Evolutionary conservation across 2,888 invertebrate species (phyloP).

Genomic region (Ormia ochracea): DNA sequence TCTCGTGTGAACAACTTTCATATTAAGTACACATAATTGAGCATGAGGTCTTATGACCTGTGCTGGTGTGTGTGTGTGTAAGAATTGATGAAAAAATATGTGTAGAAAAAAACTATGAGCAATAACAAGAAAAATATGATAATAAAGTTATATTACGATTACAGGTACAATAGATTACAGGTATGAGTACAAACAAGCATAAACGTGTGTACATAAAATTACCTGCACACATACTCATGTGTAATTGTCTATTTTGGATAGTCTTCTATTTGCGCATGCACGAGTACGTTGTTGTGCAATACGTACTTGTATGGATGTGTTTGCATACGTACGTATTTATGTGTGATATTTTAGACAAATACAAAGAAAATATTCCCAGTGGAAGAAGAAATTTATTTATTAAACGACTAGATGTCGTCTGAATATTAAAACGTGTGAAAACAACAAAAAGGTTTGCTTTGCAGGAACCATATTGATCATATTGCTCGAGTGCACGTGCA

Average conservation of each 20-base stretch:
- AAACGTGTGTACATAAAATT: neutral
- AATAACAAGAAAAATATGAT: neutral
- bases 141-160: slow-evolving; percentile 25
- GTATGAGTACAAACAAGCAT: neutral
- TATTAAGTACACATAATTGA: neutral
- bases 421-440: slow-evolving; percentile 29
- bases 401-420: slow-evolving; percentile 23
- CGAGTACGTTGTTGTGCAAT: too few species aligned
- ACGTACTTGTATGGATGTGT: neutral
- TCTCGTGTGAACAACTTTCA: neutral
- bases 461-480: neutral
- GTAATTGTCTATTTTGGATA: neutral
- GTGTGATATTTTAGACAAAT: neutral
- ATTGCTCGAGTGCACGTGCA: neutral
- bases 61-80: neutral
- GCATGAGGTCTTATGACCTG: slow-evolving; percentile 10
- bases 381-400: neutral
- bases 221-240: neutral
- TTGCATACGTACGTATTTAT: neutral
- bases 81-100: neutral
- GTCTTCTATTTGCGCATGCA: slow-evolving; percentile 26
- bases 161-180: slow-evolving; percentile 8
- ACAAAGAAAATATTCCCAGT: neutral
- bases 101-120: neutral
- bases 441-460: slow-evolving; percentile 11